A percentile compares a stretch with the other conserved stretches of the same genome.
These are phyloP conservation scores for Luscinia luscinia DNA, from an alignment of 2,797 vertebrate genomes.

Conservation along the genomic window DNA sequence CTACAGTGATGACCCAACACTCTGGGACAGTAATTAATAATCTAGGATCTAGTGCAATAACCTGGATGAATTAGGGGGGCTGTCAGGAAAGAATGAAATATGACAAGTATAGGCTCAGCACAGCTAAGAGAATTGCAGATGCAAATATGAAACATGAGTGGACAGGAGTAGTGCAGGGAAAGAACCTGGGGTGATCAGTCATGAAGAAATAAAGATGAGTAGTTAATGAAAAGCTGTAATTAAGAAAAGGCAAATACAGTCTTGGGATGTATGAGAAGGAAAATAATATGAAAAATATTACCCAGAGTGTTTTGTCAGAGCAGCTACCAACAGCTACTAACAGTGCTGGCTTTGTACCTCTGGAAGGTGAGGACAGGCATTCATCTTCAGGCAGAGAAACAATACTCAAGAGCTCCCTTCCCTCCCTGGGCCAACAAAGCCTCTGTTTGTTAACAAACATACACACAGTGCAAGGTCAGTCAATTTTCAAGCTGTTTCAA, in stretches of 20 bases:
- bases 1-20: not conserved
- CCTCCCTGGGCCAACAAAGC: not conserved
- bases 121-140: not conserved
- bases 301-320: not conserved
- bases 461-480: not conserved
- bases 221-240: slow-evolving; percentile 50
- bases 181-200: slow-evolving; percentile 14
- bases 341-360: not conserved
- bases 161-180: slow-evolving; percentile 6
- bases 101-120: not conserved
- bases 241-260: slow-evolving; percentile 36
- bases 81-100: slow-evolving; percentile 6
- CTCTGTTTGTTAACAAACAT: not conserved
- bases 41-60: not conserved
- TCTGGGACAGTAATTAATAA: not conserved
- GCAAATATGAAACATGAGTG: not conserved
- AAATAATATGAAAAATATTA: slow-evolving; percentile 10
- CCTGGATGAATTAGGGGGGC: slow-evolving; percentile 32
- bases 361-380: not conserved
- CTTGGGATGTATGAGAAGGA: not conserved
- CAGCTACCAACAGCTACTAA: not conserved
- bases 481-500: not conserved
- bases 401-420: not conserved
- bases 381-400: not conserved
- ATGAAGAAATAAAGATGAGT: slow-evolving; percentile 51